Percentiles rank a stretch among this genome's conserved stretches.
Evolutionary conservation across 2,113 vertebrate species (phyloP).

Genomic region (Synodontis membranacea): DNA sequence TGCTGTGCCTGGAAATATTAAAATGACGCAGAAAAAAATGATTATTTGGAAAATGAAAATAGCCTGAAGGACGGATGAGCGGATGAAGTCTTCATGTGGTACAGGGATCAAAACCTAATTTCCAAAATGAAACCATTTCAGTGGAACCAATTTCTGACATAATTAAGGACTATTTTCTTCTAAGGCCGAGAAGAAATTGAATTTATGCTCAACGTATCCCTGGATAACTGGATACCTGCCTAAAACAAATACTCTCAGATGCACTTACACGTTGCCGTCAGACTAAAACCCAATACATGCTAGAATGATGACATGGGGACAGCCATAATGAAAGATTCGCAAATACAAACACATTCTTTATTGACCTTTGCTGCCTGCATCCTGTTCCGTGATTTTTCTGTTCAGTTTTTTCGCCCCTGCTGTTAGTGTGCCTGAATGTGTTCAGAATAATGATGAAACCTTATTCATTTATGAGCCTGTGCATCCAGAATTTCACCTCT

Average conservation of each 20-base stretch:
- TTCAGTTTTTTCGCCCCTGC: background rate
- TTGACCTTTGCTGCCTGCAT: background rate
- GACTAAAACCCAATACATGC: background rate
- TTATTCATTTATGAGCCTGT: background rate
- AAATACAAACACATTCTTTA: conserved; percentile 27
- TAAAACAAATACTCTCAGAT: conserved; percentile 22
- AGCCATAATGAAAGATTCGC: conserved; percentile 20
- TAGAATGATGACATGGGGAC: background rate
- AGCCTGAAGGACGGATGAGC: background rate
- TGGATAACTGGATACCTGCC: conserved; percentile 9
- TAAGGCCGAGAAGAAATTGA: conserved; percentile 31
- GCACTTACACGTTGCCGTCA: conserved; percentile 13
- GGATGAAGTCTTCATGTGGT: background rate
- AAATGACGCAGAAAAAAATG: background rate
- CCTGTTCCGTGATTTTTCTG: background rate
- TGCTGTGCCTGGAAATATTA: conserved; percentile 4
- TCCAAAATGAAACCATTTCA: conserved; percentile 8
- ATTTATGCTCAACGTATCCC: conserved; percentile 20
- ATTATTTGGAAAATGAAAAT: conserved; percentile 23
- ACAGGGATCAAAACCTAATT: conserved; percentile 34
- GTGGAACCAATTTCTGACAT: conserved; percentile 21
- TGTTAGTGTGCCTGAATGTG: background rate
- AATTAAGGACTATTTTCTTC: conserved; percentile 42
- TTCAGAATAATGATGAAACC: background rate
- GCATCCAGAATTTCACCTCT: conserved; percentile 1